A percentile compares a stretch with the other conserved stretches of the same genome.
Conservation (phyloP, 1,140 invertebrate species). For the Ceratoteleas bidentatus region DNA sequence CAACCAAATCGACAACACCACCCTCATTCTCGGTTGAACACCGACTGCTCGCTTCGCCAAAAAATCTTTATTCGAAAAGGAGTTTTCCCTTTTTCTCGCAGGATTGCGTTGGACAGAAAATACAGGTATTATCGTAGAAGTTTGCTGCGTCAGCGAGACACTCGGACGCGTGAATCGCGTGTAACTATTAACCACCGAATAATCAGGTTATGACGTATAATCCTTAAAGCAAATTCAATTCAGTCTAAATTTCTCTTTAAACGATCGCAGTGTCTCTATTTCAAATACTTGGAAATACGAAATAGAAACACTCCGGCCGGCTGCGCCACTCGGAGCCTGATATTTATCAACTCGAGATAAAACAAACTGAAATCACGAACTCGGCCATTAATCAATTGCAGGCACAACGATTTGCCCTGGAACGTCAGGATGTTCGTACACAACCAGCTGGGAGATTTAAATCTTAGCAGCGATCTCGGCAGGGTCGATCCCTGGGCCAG, state of each 20-base stretch:
- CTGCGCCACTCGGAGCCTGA: not conserved
- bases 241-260: constrained; percentile 33
- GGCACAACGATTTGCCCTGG: constrained; percentile 94
- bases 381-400: constrained; percentile 74
- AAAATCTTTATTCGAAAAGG: no score
- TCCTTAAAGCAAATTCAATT: constrained; percentile 2
- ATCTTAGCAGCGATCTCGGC: constrained; percentile 89
- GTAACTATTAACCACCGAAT: not conserved
- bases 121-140: no score
- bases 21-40: no score
- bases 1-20: no score
- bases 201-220: not conserved
- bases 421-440: constrained; percentile 91
- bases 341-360: constrained; percentile 36
- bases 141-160: no score
- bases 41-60: no score
- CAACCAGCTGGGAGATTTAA: constrained; percentile 90
- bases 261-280: constrained; percentile 11
- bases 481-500: constrained; percentile 89
- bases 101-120: no score
- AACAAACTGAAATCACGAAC: constrained; percentile 30
- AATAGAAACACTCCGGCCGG: not conserved
- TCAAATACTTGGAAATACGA: constrained; percentile 7
- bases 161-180: not conserved
- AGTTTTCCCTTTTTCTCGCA: no score